These are phyloP conservation scores for Cerastis rubricosa DNA, from an alignment of 2,888 invertebrate genomes.

Conservation along the genomic window DNA sequence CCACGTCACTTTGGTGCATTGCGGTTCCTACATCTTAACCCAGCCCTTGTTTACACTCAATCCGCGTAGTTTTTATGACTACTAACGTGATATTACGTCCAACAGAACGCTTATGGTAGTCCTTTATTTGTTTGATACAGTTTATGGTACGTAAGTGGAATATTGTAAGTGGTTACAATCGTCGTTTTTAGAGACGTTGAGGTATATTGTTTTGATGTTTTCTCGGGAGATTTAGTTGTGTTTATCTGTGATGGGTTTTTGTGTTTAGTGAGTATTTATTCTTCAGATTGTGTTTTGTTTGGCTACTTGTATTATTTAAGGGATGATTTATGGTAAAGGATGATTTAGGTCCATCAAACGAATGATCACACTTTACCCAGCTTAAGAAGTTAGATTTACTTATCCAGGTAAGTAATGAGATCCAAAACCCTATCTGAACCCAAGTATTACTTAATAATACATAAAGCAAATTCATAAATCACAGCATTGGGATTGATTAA, in stretches of 20 bases:
- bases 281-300: conserved; percentile 18
- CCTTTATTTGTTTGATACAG: conserved; percentile 85
- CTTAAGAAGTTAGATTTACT: neutral
- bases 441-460: neutral
- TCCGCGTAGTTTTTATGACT: conserved; percentile 87
- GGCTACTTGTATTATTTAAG: neutral
- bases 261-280: conserved; percentile 25
- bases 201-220: conserved; percentile 65
- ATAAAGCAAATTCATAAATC: neutral
- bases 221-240: conserved; percentile 63
- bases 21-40: conserved; percentile 85
- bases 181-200: conserved; percentile 69
- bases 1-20: conserved; percentile 90
- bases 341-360: neutral
- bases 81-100: conserved; percentile 84
- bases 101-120: conserved; percentile 81
- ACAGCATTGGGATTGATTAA: neutral
- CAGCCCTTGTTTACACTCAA: conserved; percentile 87
- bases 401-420: neutral
- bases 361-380: neutral
- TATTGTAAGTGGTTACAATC: conserved; percentile 76
- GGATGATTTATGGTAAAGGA: neutral
- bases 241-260: conserved; percentile 50
- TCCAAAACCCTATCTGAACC: neutral
- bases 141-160: conserved; percentile 82